Evolutionary conservation across 1,140 invertebrate species (phyloP), one percentile per base, ranked within the genome.

Genomic region (Ostrea denselamellosa): DNA sequence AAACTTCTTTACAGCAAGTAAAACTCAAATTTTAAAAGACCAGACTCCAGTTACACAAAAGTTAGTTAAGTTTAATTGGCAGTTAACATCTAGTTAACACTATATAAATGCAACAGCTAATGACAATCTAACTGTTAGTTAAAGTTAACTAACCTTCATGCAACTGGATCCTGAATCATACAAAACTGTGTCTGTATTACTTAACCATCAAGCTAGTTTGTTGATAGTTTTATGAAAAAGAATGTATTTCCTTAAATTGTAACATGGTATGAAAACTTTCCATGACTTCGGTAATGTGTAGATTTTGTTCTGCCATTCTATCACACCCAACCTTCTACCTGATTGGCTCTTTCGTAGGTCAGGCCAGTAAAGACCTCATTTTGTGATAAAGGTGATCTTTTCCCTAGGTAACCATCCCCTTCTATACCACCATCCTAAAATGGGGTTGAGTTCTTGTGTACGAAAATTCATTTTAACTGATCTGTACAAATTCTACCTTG

Each of bases 291-390:
- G 12, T 77, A 25, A 77, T 77, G 68, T 77, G 68, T 34, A 77
- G 25, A 28, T 77, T 77, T 77, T 44, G 9, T 34, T 22, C 25
- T 14, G 28, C 25, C 25, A 34, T 12, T 12, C 1, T 62, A 0
- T 19, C 56, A 62, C 17, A 19, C 25, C 8, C 68, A 22, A 2
- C 28, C 12, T 22, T 52, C 44, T 92, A 93, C 93, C 93, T 93
- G 92, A 77, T 95, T 93, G 5, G 95, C 93, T 91, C 96, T 92
- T 34, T 94, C 95, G 25, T 96, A 86, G 5, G 95, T 95, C 14
- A 96, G 90, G 17, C 96, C 96, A 92, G 95, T 94, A 93, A 96
- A 96, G 82, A 93, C 93, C 92, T 97, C 96, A 87, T 95, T 93
- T 86, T 91, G 88, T 12, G 96, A 96, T 92, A 96, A 96, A 17